phyloP scores from a whole-genome alignment of 2,797 vertebrate genomes.

The Cheracebus regulus region DNA sequence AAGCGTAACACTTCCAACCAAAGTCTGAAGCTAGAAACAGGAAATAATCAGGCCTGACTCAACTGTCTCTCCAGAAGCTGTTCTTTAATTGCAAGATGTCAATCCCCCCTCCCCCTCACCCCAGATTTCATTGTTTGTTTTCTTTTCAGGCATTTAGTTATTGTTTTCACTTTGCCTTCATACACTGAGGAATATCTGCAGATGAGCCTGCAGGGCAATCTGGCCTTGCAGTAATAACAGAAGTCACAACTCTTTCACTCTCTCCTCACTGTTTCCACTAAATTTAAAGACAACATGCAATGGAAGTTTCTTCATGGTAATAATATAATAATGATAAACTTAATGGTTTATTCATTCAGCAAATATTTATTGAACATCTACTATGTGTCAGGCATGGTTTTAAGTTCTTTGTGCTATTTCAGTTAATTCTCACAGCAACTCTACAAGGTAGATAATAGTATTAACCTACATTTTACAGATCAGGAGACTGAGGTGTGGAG shows the following conservation, averaged over 20 bases:
- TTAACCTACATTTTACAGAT: constrained; percentile 10
- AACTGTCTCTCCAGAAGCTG: not conserved
- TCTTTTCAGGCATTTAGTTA: constrained; percentile 32
- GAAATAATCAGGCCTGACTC: not conserved
- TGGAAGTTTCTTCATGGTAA: not conserved
- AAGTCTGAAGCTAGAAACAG: not conserved
- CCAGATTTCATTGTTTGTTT: constrained; percentile 46
- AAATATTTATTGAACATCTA: constrained; percentile 1
- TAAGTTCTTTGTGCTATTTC: not conserved
- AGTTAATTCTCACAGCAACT: constrained; percentile 20
- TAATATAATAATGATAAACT: not conserved
- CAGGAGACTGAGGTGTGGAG: constrained; percentile 1
- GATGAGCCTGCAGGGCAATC: constrained; percentile 38
- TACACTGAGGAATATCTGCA: constrained; percentile 39
- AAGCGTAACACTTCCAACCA: constrained; percentile 31
- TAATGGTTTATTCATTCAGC: not conserved
- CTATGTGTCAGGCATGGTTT: constrained; percentile 2
- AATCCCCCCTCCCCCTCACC: not conserved
- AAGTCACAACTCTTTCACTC: not conserved
- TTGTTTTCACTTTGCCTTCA: constrained; percentile 50
- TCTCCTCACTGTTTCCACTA: not conserved
- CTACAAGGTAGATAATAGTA: not conserved
- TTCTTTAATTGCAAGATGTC: constrained; percentile 36
- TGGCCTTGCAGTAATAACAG: constrained; percentile 5
- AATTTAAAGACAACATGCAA: not conserved